These are phyloP conservation scores for Machimus atricapillus DNA, from an alignment of 2,888 invertebrate genomes.

Conservation along the genomic window DNA sequence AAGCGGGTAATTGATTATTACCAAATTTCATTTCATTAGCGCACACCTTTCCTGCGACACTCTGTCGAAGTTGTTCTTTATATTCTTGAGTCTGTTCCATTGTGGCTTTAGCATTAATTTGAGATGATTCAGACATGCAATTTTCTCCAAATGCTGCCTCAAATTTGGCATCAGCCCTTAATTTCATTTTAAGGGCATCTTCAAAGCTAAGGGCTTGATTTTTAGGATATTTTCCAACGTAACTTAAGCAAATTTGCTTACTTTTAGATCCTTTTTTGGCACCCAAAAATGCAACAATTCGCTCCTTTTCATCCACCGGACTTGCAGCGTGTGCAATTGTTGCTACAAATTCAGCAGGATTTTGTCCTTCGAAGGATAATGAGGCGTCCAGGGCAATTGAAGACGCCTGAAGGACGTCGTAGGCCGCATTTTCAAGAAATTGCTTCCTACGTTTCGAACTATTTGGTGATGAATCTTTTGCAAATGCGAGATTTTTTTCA, in stretches of 20 bases:
- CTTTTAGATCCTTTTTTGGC: conserved; percentile 24
- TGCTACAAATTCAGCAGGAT: conserved; percentile 66
- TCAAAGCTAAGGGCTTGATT: conserved; percentile 65
- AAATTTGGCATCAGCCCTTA: conserved; percentile 63
- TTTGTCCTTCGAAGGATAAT: conserved; percentile 63
- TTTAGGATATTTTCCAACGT: conserved; percentile 57
- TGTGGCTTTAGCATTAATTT: conserved; percentile 63
- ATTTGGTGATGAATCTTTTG: conserved; percentile 60
- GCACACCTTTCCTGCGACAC: conserved; percentile 64
- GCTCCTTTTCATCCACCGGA: conserved; percentile 66
- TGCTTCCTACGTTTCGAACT: conserved; percentile 65
- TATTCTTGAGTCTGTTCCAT: conserved; percentile 65
- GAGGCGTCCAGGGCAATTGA: conserved; percentile 61
- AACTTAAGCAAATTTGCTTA: conserved; percentile 63
- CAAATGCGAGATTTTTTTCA: conserved; percentile 47
- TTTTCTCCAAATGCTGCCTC: conserved; percentile 65
- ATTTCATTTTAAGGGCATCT: conserved; percentile 66
- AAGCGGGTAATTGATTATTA: conserved; percentile 67
- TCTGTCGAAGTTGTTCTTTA: conserved; percentile 63
- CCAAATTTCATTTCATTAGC: conserved; percentile 61
- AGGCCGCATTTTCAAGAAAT: conserved; percentile 65
- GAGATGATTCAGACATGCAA: conserved; percentile 54
- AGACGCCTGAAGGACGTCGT: conserved; percentile 63
- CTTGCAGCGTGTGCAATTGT: conserved; percentile 68
- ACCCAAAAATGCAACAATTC: conserved; percentile 63